Conservation (phyloP, 1,140 invertebrate species). For the Lepidurus couesii region DNA sequence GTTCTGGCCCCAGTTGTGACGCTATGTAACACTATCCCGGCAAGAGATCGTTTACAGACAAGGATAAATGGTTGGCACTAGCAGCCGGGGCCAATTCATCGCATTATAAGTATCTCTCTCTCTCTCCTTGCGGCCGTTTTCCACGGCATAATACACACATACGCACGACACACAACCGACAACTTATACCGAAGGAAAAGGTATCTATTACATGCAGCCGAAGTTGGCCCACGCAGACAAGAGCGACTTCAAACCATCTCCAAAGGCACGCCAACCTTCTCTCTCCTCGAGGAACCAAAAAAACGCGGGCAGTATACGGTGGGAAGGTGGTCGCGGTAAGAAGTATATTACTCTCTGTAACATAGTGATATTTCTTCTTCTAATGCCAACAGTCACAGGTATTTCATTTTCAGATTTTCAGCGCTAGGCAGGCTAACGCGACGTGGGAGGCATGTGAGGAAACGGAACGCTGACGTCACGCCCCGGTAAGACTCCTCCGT, state of each 20-base stretch:
- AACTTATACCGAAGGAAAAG: no score
- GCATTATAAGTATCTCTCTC: no score
- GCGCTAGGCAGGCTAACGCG: neutral
- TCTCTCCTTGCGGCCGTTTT: no score
- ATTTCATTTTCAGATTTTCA: neutral
- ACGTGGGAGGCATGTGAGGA: neutral
- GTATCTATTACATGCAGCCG: no score
- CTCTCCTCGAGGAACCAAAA: neutral
- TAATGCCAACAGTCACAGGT: neutral
- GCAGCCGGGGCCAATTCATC: neutral
- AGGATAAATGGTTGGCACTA: slow-evolving; percentile 2
- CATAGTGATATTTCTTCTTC: neutral
- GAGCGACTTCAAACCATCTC: neutral
- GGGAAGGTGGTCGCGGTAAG: neutral
- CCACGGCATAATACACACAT: no score
- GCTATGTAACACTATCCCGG: neutral
- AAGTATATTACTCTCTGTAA: neutral
- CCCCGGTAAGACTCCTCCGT: neutral
- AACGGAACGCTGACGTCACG: neutral
- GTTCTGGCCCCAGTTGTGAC: neutral
- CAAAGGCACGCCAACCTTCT: neutral
- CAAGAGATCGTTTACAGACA: neutral
- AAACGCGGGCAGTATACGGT: neutral
- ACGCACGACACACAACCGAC: no score
- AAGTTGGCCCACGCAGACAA: neutral